Evolutionary conservation across 2,113 vertebrate genomes (phyloP).

Genomic region (Cygnus buccinator): DNA sequence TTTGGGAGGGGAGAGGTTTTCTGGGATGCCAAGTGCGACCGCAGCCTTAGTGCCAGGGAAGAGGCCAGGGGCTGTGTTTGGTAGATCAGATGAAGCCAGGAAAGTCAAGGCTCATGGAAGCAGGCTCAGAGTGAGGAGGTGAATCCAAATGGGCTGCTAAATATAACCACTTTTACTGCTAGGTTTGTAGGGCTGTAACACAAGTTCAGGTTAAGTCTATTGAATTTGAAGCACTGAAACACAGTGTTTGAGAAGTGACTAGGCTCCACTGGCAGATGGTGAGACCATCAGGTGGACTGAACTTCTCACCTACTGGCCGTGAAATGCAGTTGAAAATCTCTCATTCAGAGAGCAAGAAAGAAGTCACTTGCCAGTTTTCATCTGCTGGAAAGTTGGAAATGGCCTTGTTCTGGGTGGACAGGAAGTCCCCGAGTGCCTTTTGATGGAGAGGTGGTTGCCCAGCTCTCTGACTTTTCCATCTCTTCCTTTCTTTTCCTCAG

Average conservation of each 20-base stretch:
- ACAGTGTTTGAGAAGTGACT: neutral
- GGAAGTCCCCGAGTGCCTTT: neutral
- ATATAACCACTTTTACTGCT: too few species aligned
- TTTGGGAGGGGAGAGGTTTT: neutral
- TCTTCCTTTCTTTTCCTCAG: slow-evolving; percentile 67
- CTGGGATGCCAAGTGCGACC: neutral
- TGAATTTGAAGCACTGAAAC: neutral
- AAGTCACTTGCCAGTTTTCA: neutral
- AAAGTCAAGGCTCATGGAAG: neutral
- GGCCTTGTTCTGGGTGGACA: neutral
- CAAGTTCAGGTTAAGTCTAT: neutral
- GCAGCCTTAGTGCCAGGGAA: neutral
- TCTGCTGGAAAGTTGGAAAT: neutral
- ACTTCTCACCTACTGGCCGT: neutral
- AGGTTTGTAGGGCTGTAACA: neutral
- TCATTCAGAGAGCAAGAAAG: neutral
- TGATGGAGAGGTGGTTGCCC: neutral
- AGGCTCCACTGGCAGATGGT: neutral
- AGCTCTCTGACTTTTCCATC: neutral
- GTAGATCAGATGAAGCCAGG: neutral
- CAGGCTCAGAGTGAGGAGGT: neutral
- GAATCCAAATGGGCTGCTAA: too few species aligned
- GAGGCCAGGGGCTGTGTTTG: neutral
- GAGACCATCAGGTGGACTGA: neutral
- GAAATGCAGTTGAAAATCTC: neutral